Conservation (phyloP, 1,140 invertebrate species). For the Adelges cooleyi region DNA sequence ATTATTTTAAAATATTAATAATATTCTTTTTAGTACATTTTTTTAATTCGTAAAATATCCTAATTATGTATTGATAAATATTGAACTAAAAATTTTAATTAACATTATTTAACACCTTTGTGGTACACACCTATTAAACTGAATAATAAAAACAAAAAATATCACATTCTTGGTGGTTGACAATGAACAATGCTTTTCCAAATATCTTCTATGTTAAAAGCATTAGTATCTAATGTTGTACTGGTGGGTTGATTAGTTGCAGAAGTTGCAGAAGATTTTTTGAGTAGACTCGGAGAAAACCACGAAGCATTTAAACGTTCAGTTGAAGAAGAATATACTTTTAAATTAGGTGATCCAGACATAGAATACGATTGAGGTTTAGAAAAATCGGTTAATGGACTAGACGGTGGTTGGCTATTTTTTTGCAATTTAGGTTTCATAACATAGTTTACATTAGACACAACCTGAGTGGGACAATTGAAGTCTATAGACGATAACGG, state of each 20-base stretch:
- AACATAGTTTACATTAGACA: background rate
- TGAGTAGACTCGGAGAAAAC: background rate
- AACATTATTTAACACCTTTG: too few relatives aligned
- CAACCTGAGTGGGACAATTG: background rate
- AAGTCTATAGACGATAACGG: background rate
- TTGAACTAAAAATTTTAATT: too few relatives aligned
- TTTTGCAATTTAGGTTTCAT: background rate
- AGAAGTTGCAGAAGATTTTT: background rate
- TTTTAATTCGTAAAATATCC: too few relatives aligned
- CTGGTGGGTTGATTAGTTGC: background rate
- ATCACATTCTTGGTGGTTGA: background rate
- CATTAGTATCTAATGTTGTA: background rate
- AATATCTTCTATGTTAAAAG: constrained; percentile 9
- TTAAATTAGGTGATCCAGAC: background rate
- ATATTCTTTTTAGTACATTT: too few relatives aligned
- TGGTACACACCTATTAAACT: too few relatives aligned
- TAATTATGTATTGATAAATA: too few relatives aligned
- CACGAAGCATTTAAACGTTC: background rate
- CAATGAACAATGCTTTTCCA: background rate
- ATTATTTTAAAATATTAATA: too few relatives aligned
- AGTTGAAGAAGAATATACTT: background rate
- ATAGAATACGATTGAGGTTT: background rate
- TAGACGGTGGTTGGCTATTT: background rate
- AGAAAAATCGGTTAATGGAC: background rate
- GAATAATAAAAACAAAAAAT: background rate